Conservation (phyloP, 2,797 vertebrate genomes). For the Triplophysa bombifrons region DNA sequence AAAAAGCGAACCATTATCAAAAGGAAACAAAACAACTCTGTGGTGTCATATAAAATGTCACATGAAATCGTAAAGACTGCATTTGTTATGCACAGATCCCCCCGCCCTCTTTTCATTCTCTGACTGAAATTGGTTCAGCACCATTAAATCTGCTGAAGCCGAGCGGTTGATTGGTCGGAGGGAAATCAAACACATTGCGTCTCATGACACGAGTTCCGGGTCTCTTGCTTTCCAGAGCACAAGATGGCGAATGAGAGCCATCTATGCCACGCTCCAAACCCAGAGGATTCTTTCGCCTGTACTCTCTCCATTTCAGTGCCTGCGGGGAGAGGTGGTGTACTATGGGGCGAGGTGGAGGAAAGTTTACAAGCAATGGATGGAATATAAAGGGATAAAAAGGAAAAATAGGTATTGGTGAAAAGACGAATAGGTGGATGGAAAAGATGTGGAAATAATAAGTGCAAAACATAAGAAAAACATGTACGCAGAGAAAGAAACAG, state of each 20-base stretch:
- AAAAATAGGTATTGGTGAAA: conserved; percentile 8
- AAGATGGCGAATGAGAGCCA: conserved; percentile 62
- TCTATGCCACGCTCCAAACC: conserved; percentile 78
- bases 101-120: not conserved
- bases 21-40: not conserved
- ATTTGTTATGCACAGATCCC: not conserved
- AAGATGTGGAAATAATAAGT: not conserved
- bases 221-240: conserved; percentile 75
- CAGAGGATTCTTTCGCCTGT: conserved; percentile 91
- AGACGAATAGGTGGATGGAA: conserved; percentile 47
- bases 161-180: conserved; percentile 72
- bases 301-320: conserved; percentile 97
- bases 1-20: not conserved
- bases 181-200: conserved; percentile 90
- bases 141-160: conserved; percentile 81
- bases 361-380: conserved; percentile 27
- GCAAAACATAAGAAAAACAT: not conserved
- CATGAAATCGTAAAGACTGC: not conserved
- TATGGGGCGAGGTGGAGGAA: conserved; percentile 62
- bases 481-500: not conserved
- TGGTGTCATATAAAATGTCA: not conserved
- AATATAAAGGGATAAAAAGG: not conserved
- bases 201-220: conserved; percentile 74
- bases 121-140: conserved; percentile 66
- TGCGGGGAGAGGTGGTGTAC: conserved; percentile 95